These are phyloP conservation scores for Misgurnus anguillicaudatus DNA, from an alignment of 2,113 vertebrate genomes.

Conservation along the genomic window DNA sequence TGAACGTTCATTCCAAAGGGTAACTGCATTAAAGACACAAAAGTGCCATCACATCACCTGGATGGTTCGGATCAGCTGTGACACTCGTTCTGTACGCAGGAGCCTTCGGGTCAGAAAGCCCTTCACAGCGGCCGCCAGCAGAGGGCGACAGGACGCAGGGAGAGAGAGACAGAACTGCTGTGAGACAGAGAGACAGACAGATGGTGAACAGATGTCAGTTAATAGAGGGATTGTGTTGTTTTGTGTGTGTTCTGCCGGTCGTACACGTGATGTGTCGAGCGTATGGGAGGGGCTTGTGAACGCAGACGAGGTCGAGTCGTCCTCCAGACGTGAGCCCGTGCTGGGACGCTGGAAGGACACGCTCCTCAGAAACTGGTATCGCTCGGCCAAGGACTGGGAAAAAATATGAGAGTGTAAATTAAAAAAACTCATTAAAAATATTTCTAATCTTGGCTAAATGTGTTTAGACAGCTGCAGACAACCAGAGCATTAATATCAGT, in stretches of 20 bases:
- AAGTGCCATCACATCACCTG: constrained; percentile 57
- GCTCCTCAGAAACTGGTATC: constrained; percentile 64
- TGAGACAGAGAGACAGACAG: not conserved
- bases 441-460: no score
- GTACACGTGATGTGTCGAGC: constrained; percentile 28
- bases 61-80: constrained; percentile 68
- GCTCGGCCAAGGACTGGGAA: constrained; percentile 61
- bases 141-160: constrained; percentile 59
- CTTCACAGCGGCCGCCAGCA: constrained; percentile 68
- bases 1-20: not conserved
- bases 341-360: constrained; percentile 63
- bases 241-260: not conserved
- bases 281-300: constrained; percentile 24
- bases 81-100: constrained; percentile 67
- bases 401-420: constrained; percentile 46
- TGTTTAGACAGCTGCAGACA: no score
- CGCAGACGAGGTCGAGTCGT: constrained; percentile 44
- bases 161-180: constrained; percentile 12
- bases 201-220: not conserved
- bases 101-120: constrained; percentile 75
- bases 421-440: not conserved
- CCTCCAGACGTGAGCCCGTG: constrained; percentile 51
- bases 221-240: not conserved
- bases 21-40: no score
- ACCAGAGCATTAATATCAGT: no score